Percentiles rank a stretch among this genome's conserved stretches.
Evolutionary conservation across 1,140 invertebrate genomes (phyloP).

Genomic region (Cyrtorhinus lividipennis): DNA sequence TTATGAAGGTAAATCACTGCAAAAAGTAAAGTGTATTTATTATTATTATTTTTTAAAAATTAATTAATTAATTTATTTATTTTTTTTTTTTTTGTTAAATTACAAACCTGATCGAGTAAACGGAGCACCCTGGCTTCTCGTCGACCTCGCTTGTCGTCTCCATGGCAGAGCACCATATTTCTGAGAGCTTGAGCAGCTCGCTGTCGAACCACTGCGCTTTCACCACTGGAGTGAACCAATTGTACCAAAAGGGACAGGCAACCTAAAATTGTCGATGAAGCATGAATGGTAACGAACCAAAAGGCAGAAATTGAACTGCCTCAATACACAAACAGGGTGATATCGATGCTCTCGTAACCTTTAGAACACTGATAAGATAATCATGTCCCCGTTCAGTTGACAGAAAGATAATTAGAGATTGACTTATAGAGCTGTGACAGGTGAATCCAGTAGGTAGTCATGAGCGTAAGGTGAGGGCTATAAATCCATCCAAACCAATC

Average conservation of each 20-base stretch:
- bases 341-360: too few relatives aligned
- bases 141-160: conserved; percentile 78
- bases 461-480: too few relatives aligned
- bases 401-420: too few relatives aligned
- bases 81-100: conserved; percentile 24
- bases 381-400: too few relatives aligned
- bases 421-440: too few relatives aligned
- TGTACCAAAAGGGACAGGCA: conserved; percentile 86
- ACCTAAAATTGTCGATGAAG: conserved; percentile 32
- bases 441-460: too few relatives aligned
- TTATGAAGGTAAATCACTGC: too few relatives aligned
- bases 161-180: conserved; percentile 81
- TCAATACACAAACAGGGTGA: too few relatives aligned
- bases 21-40: background rate
- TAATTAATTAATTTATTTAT: background rate
- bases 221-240: conserved; percentile 64
- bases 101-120: conserved; percentile 69
- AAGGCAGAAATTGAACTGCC: too few relatives aligned
- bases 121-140: conserved; percentile 73
- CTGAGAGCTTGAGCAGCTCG: conserved; percentile 73
- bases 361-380: too few relatives aligned
- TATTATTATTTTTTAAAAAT: background rate
- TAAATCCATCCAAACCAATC: too few relatives aligned
- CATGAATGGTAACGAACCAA: background rate
- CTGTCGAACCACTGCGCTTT: conserved; percentile 51